Conservation (phyloP, 1,140 invertebrate species). For the Amyelois transitella region DNA sequence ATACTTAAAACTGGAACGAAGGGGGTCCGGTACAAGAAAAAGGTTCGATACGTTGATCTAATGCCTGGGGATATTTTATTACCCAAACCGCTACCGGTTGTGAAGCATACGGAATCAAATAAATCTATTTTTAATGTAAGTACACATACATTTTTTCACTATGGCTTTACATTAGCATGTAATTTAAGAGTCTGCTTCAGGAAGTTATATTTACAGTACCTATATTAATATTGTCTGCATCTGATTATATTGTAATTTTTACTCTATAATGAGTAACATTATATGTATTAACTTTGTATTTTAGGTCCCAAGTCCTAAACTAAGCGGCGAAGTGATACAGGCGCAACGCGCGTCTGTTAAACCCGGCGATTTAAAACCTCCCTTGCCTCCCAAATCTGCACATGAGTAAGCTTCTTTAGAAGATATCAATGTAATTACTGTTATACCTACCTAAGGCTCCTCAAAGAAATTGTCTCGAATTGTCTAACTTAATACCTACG, state of each 20-base stretch:
- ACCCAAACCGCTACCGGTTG: constrained; percentile 35
- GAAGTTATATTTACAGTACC: not conserved
- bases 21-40: constrained; percentile 29
- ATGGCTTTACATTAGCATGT: no score
- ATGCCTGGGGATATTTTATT: constrained; percentile 44
- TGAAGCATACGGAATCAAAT: constrained; percentile 50
- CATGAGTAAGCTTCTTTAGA: constrained; percentile 33
- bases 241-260: not conserved
- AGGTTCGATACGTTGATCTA: constrained; percentile 47
- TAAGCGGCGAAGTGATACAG: constrained; percentile 48
- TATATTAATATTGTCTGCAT: not conserved
- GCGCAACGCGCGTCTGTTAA: constrained; percentile 40
- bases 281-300: constrained; percentile 4
- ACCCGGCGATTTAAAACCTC: constrained; percentile 36
- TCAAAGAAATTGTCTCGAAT: no score
- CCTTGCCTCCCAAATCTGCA: constrained; percentile 48
- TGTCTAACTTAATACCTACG: no score
- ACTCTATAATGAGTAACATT: no score
- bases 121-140: constrained; percentile 53
- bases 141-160: not conserved
- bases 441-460: no score
- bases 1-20: constrained; percentile 24
- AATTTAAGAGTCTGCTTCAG: no score
- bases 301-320: constrained; percentile 59
- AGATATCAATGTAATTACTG: no score